Conservation (phyloP, 1,140 invertebrate genomes). For the Eupristina koningsbergeri region DNA sequence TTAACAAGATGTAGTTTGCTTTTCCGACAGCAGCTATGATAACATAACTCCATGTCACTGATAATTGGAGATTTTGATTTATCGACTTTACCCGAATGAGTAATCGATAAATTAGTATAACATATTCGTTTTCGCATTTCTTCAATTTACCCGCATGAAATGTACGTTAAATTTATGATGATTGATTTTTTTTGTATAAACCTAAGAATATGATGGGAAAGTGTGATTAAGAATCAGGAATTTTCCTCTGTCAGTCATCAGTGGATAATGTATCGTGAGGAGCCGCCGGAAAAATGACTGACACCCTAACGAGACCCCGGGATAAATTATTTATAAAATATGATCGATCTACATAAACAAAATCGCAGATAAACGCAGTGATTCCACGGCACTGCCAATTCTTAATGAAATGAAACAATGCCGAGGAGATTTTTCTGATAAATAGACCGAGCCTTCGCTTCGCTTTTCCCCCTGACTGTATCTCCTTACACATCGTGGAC, state of each 20-base stretch:
- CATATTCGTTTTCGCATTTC: not conserved
- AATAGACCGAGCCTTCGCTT: not conserved
- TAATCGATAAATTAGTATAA: not conserved
- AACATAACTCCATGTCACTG: not conserved
- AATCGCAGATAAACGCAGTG: not conserved
- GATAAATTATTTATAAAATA: slow-evolving; percentile 28
- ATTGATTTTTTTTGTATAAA: not conserved
- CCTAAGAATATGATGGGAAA: not conserved
- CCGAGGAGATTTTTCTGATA: not conserved
- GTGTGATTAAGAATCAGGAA: slow-evolving; percentile 15
- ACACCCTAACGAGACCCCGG: not conserved
- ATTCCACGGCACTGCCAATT: too few relatives aligned
- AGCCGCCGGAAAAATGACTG: not conserved
- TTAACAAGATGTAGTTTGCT: not conserved
- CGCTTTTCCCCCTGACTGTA: not conserved
- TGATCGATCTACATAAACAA: slow-evolving; percentile 11
- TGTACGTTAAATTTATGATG: not conserved
- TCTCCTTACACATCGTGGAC: not conserved
- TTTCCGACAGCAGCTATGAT: not conserved
- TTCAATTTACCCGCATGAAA: not conserved
- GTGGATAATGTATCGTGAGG: not conserved
- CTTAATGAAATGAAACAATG: slow-evolving; percentile 18
- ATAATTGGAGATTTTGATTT: not conserved
- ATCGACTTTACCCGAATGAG: not conserved
- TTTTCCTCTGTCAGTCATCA: not conserved